Base-by-base conservation (phyloP, 2,888 invertebrate genomes). In the Myathropa florea region DNA sequence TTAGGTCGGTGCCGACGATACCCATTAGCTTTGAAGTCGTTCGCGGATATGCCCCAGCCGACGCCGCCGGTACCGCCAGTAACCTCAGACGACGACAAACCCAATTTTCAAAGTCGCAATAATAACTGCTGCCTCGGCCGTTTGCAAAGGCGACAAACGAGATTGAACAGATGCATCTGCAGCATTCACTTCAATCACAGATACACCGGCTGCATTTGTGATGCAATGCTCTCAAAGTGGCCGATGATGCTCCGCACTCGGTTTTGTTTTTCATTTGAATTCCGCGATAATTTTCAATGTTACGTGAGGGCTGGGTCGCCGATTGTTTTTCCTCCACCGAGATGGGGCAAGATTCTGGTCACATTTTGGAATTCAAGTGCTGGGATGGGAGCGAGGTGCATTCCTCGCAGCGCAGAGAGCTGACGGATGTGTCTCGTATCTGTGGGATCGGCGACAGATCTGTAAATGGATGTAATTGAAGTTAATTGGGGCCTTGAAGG, bases 221-320 rank as follows among this genome's bases (percentile, higher is more conserved):
- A 76, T 67, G 67, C 39, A 67, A 76, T 67, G 30, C 24, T 60
- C 18, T 76, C 53, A 67, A 76, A 60, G n/a, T 24, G 12, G 60
- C 14, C 67, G 67, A 76, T 76, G 67, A 76, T 46, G 60, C 59
- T 67, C 59, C 23, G 28, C n/a, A 9, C 24, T 24, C 23, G 21
- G 12, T n/a, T 28, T 64, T 59, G 57, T 24, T 23, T 63, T 57
- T 28, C 33, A 67, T 68, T 72, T 80, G 65, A 75, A 70, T 73
- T 65, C 46, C 46, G 75, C 73, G 65, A 63, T 65, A 71, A 81
- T 84, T 83, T 80, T 71, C 71, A 84, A 71, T 67, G 67, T 81
- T 84, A 81, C 71, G 81, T 81, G 84, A 80, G 76, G 71, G 28
- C 18, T 46, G 46, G 46, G 46, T 46, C 46, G 46, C 18, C 33